These are phyloP conservation scores for Acheta domesticus DNA, from an alignment of 2,888 invertebrate genomes.

Conservation along the genomic window DNA sequence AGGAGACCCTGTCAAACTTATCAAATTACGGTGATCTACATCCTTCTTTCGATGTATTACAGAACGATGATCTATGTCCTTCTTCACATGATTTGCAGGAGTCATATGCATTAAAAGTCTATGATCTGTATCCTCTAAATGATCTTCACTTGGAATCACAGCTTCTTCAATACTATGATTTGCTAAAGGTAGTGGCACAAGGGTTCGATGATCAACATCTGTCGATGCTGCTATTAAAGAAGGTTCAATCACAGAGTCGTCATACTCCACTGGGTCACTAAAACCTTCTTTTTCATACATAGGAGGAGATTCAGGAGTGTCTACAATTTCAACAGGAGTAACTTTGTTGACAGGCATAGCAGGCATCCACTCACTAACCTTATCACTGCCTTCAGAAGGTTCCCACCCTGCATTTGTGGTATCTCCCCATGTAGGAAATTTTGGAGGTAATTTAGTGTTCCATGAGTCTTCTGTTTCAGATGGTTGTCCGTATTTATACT, in stretches of 20 bases:
- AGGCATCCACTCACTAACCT: conserved; percentile 44
- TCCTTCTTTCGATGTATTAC: conserved; percentile 35
- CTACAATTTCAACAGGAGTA: conserved; percentile 44
- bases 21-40: conserved; percentile 61
- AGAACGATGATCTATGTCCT: conserved; percentile 37
- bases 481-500: conserved; percentile 30
- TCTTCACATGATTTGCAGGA: conserved; percentile 37
- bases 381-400: conserved; percentile 41
- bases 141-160: conserved; percentile 20
- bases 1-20: conserved; percentile 75
- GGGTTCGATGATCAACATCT: conserved; percentile 62
- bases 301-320: conserved; percentile 66
- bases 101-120: conserved; percentile 56
- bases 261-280: conserved; percentile 59
- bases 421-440: conserved; percentile 49
- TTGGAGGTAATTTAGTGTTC: conserved; percentile 45
- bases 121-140: conserved; percentile 49
- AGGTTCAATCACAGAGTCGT: conserved; percentile 50
- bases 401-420: conserved; percentile 31
- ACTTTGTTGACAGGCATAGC: conserved; percentile 45
- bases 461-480: conserved; percentile 32
- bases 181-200: conserved; percentile 51
- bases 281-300: conserved; percentile 61
- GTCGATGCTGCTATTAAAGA: conserved; percentile 46
- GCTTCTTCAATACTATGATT: conserved; percentile 26